Conservation (phyloP, 2,797 vertebrate species). For the Amphiprion clarkii region DNA sequence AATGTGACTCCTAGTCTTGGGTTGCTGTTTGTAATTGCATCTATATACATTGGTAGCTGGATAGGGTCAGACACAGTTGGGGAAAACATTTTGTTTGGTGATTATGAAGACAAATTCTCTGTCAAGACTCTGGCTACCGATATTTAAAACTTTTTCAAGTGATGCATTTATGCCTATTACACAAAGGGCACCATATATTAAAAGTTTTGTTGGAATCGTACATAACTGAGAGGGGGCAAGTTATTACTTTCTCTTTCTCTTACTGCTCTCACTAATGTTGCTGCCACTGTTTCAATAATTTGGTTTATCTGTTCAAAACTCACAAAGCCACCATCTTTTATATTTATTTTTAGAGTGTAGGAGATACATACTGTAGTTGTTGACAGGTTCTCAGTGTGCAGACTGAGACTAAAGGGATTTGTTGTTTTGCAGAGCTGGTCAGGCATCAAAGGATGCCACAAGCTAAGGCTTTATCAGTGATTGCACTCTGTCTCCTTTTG, state of each 20-base stretch:
- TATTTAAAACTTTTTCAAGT: conserved; percentile 48
- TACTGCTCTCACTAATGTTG: conserved; percentile 12
- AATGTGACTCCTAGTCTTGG: conserved; percentile 28
- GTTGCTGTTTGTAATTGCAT: conserved; percentile 32
- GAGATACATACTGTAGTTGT: conserved; percentile 8
- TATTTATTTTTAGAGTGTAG: conserved; percentile 23
- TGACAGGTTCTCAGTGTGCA: conserved; percentile 41
- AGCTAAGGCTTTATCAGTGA: conserved; percentile 59
- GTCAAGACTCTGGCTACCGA: conserved; percentile 23
- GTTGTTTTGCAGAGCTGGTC: conserved; percentile 62
- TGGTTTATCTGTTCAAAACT: conserved; percentile 23
- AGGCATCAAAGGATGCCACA: conserved; percentile 52
- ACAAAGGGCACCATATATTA: conserved; percentile 37
- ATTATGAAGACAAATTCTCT: conserved; percentile 52
- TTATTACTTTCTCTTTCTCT: conserved; percentile 25
- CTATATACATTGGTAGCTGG: neutral
- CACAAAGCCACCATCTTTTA: conserved; percentile 20
- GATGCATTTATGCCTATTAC: conserved; percentile 46
- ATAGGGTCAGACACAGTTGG: conserved; percentile 15
- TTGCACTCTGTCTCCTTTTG: conserved; percentile 45
- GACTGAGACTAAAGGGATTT: conserved; percentile 46
- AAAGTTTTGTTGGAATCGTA: conserved; percentile 33
- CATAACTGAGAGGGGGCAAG: conserved; percentile 1
- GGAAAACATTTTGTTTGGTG: conserved; percentile 42
- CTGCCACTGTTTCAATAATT: conserved; percentile 32